These are phyloP conservation scores for Elgaria multicarinata DNA, from an alignment of 2,113 vertebrate genomes.

Conservation along the genomic window DNA sequence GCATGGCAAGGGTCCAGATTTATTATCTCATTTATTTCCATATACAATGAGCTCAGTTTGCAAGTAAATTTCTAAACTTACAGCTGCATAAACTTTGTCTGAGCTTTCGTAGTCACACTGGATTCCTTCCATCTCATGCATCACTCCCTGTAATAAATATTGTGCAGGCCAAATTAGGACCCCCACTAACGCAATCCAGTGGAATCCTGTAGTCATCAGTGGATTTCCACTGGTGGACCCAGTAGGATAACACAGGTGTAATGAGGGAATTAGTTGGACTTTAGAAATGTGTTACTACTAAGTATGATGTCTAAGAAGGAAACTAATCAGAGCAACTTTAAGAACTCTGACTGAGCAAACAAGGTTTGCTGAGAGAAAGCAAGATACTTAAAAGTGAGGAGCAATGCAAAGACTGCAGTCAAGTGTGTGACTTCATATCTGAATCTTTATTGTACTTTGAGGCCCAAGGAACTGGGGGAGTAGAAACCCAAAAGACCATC, in stretches of 20 bases:
- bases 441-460: not conserved
- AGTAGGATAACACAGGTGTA: conserved; percentile 46
- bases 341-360: not conserved
- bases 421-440: not conserved
- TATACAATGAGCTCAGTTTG: conserved; percentile 62
- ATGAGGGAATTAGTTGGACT: conserved; percentile 35
- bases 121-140: conserved; percentile 69
- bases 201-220: conserved; percentile 49
- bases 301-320: not conserved
- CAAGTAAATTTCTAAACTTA: conserved; percentile 68
- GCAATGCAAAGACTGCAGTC: not conserved
- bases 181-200: conserved; percentile 54
- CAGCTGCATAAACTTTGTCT: conserved; percentile 72
- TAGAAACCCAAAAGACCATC: not conserved
- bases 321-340: not conserved
- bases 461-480: not conserved
- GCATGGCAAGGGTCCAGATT: conserved; percentile 40
- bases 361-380: not conserved
- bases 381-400: not conserved
- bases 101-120: conserved; percentile 53
- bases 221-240: conserved; percentile 63
- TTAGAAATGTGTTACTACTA: not conserved
- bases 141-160: conserved; percentile 68
- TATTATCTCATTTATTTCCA: conserved; percentile 67
- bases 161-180: conserved; percentile 56